A percentile compares a stretch with the other conserved stretches of the same genome.
Conservation (phyloP, 1,140 invertebrate genomes). For the Planococcus citri region DNA sequence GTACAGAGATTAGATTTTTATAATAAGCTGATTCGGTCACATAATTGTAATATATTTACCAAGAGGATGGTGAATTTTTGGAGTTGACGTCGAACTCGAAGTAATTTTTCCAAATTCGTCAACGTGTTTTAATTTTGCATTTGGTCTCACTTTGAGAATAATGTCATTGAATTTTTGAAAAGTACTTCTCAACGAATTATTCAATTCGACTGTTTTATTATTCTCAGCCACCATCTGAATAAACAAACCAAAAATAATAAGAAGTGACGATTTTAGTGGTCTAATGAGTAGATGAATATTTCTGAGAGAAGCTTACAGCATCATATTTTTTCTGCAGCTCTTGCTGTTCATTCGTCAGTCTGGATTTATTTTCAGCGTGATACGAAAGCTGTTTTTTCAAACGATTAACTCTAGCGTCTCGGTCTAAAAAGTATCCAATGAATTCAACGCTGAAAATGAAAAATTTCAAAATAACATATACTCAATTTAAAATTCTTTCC, state of each 20-base stretch:
- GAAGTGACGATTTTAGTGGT: not conserved
- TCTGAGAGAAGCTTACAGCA: slow-evolving; percentile 38
- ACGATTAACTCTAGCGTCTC: slow-evolving; percentile 57
- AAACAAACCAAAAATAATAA: not conserved
- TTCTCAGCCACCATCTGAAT: slow-evolving; percentile 45
- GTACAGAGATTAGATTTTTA: not conserved
- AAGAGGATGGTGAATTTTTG: slow-evolving; percentile 9
- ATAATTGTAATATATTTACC: slow-evolving; percentile 11
- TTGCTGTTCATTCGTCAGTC: slow-evolving; percentile 57
- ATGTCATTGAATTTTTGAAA: slow-evolving; percentile 46
- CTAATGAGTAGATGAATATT: no score
- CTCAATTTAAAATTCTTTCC: not conserved
- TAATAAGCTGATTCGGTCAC: not conserved
- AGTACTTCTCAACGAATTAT: slow-evolving; percentile 37
- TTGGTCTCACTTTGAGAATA: slow-evolving; percentile 43
- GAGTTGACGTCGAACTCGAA: slow-evolving; percentile 7
- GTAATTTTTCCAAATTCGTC: slow-evolving; percentile 36
- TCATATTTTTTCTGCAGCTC: slow-evolving; percentile 63
- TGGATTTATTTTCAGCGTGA: slow-evolving; percentile 58
- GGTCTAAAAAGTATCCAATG: slow-evolving; percentile 83
- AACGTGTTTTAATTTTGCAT: slow-evolving; percentile 32
- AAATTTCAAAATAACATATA: no score
- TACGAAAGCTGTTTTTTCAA: slow-evolving; percentile 63
- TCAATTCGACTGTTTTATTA: slow-evolving; percentile 34
- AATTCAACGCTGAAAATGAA: slow-evolving; percentile 70